phyloP scores from a whole-genome alignment of 2,797 vertebrate species.

The Synanceia verrucosa region DNA sequence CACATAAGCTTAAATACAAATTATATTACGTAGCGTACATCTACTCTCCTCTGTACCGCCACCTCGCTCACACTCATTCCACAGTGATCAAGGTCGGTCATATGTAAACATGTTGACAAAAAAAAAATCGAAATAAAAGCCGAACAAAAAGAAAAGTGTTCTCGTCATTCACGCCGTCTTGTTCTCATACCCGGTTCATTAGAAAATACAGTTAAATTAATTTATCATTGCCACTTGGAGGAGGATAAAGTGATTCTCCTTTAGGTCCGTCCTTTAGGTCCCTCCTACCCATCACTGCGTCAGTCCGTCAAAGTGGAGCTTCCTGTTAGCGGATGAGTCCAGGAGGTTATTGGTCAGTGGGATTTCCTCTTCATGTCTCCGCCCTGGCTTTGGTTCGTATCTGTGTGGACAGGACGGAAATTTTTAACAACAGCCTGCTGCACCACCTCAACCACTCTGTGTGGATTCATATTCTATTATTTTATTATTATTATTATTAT shows the following conservation, averaged over 20 bases:
- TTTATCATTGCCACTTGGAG: constrained; percentile 56
- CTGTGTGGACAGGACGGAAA: constrained; percentile 71
- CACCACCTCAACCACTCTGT: not conserved
- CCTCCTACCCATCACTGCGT: constrained; percentile 16
- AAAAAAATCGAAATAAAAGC: constrained; percentile 62
- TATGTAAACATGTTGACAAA: constrained; percentile 87
- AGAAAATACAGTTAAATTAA: constrained; percentile 69
- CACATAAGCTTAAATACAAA: constrained; percentile 79
- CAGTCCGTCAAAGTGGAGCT: constrained; percentile 40
- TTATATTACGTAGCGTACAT: constrained; percentile 72
- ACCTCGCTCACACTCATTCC: constrained; percentile 75
- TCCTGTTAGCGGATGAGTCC: constrained; percentile 48
- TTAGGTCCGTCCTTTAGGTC: constrained; percentile 58
- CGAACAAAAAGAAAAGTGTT: constrained; percentile 60
- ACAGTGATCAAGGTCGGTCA: constrained; percentile 87
- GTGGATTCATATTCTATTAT: too few species aligned
- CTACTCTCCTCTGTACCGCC: constrained; percentile 59
- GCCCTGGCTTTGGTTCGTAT: constrained; percentile 98
- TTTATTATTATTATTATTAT: too few species aligned
- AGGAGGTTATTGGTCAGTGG: constrained; percentile 87
- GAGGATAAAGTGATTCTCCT: constrained; percentile 45
- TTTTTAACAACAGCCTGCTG: not conserved
- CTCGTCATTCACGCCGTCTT: constrained; percentile 64
- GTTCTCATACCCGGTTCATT: constrained; percentile 69
- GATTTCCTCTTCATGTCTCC: constrained; percentile 96